Conservation (phyloP, 2,888 invertebrate genomes). For the Leptinotarsa haldemani region DNA sequence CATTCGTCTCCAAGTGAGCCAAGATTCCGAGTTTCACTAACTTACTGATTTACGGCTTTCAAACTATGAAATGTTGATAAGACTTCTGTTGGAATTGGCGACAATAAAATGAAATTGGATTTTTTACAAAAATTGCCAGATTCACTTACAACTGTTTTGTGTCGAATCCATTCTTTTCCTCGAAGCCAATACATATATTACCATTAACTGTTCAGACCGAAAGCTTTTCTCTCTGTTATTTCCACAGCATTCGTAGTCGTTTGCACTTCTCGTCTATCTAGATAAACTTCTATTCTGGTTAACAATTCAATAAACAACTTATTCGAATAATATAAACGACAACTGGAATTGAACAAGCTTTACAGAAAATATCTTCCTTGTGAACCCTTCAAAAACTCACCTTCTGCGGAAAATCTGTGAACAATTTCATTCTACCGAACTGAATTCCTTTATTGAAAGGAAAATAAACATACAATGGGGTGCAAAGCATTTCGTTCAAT, state of each 20-base stretch:
- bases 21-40: conserved; percentile 49
- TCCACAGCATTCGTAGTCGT: conserved; percentile 58
- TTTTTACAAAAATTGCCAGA: conserved; percentile 55
- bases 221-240: conserved; percentile 58
- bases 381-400: conserved; percentile 25
- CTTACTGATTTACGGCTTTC: conserved; percentile 63
- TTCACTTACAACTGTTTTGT: conserved; percentile 47
- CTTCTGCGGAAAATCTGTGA: conserved; percentile 21
- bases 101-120: conserved; percentile 65
- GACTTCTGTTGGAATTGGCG: conserved; percentile 64
- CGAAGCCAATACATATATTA: conserved; percentile 48
- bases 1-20: conserved; percentile 19
- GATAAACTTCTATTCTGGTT: conserved; percentile 40
- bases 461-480: conserved; percentile 23
- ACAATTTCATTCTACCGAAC: conserved; percentile 31
- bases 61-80: conserved; percentile 67
- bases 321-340: conserved; percentile 38
- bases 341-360: conserved; percentile 29
- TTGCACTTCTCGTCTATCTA: conserved; percentile 57
- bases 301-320: conserved; percentile 46
- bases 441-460: conserved; percentile 32
- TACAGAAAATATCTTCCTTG: conserved; percentile 25
- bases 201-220: conserved; percentile 51
- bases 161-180: conserved; percentile 44
- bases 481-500: conserved; percentile 1